phyloP scores from a whole-genome alignment of 2,888 invertebrate species.

The Minunthozetes semirufus region DNA sequence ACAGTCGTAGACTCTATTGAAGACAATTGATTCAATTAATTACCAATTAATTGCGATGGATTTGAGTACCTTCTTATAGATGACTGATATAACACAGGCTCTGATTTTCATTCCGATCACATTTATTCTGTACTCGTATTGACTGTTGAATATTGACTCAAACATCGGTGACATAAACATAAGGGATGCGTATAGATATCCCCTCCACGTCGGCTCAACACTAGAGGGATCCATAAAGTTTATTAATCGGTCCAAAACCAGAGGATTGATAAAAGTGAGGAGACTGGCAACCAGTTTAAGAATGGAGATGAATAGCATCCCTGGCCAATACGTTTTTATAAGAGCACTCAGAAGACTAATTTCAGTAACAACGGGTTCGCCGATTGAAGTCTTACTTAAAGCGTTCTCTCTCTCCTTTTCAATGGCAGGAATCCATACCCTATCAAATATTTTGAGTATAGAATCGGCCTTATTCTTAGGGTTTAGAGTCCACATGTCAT shows the following conservation, averaged over 20 bases:
- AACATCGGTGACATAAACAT: slow-evolving; percentile 66
- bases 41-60: not conserved
- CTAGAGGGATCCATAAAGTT: slow-evolving; percentile 25
- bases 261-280: slow-evolving; percentile 36
- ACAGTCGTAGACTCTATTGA: slow-evolving; percentile 44
- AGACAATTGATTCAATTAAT: not conserved
- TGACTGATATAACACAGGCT: slow-evolving; percentile 74
- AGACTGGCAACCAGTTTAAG: slow-evolving; percentile 54
- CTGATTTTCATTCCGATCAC: slow-evolving; percentile 80
- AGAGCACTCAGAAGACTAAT: slow-evolving; percentile 8
- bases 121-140: slow-evolving; percentile 86
- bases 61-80: slow-evolving; percentile 65
- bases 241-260: slow-evolving; percentile 35
- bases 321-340: slow-evolving; percentile 35
- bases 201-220: slow-evolving; percentile 61
- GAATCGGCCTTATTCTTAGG: not conserved
- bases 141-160: slow-evolving; percentile 76
- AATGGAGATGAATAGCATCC: slow-evolving; percentile 38
- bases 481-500: slow-evolving; percentile 33
- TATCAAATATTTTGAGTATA: slow-evolving; percentile 15
- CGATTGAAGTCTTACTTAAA: not conserved
- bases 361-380: not conserved
- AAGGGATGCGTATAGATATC: slow-evolving; percentile 69
- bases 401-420: not conserved
- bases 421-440: not conserved